Conservation (phyloP, 2,888 invertebrate genomes). For the Lacanobia wlatinum region DNA sequence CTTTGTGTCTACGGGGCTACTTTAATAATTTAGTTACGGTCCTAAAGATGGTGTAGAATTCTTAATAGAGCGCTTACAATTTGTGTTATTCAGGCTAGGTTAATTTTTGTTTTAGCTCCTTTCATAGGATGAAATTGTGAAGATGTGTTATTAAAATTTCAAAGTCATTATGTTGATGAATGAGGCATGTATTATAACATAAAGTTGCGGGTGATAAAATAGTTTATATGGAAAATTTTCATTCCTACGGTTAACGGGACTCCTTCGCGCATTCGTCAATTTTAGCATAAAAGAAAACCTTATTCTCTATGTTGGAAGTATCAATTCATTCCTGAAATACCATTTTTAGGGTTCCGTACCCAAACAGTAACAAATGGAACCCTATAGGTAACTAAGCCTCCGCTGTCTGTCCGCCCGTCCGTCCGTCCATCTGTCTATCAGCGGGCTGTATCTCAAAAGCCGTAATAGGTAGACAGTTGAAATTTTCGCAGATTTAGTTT, state of each 20-base stretch:
- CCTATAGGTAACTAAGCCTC: no score
- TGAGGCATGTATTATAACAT: not conserved
- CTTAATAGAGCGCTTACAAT: constrained; percentile 44
- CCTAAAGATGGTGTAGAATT: constrained; percentile 53
- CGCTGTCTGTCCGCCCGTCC: no score
- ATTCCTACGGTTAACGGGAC: no score
- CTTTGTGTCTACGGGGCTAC: constrained; percentile 35
- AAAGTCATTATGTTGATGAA: not conserved
- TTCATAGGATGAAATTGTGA: not conserved
- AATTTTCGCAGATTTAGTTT: no score
- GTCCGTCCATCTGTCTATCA: no score
- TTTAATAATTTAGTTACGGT: constrained; percentile 52
- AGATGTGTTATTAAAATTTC: constrained; percentile 16
- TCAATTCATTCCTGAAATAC: no score
- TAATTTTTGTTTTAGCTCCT: constrained; percentile 34
- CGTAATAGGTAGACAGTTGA: no score
- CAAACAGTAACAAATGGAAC: no score
- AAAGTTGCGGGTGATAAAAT: not conserved
- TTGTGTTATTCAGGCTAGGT: constrained; percentile 29
- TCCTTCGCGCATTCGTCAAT: not conserved
- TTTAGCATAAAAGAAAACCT: not conserved
- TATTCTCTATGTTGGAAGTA: no score
- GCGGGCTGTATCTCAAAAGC: no score
- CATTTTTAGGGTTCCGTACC: no score
- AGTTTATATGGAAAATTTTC: no score